Percentiles rank a stretch among this genome's conserved stretches.
Conservation (phyloP, 1,140 invertebrate species). For the Bombus picipes region DNA sequence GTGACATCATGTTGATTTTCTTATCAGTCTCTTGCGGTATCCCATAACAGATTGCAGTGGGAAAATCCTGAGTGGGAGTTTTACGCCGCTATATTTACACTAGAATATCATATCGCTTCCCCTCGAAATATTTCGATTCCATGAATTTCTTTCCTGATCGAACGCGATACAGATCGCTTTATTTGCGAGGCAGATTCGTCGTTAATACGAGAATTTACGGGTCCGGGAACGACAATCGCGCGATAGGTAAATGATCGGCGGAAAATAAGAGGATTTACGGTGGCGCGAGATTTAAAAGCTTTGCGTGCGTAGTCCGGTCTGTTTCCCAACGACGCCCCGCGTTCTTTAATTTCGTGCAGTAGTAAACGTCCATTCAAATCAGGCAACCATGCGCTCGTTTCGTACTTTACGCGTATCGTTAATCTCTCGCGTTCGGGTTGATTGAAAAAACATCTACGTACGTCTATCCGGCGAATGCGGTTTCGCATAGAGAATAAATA, state of each 20-base stretch:
- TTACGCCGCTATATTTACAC: no score
- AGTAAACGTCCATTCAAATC: constrained; percentile 50
- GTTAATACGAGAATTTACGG: background rate
- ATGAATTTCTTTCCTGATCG: background rate
- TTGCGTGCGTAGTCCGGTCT: background rate
- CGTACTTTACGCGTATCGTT: constrained; percentile 10
- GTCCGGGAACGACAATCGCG: background rate
- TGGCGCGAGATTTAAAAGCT: background rate
- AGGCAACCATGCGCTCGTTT: background rate
- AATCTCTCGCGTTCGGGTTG: background rate
- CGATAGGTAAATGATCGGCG: constrained; percentile 5
- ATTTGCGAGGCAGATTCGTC: background rate
- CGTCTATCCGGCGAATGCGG: background rate
- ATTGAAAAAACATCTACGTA: constrained; percentile 4
- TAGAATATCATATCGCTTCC: no score
- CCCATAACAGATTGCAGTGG: no score
- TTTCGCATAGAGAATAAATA: background rate
- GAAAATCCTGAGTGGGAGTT: no score
- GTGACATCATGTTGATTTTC: no score
- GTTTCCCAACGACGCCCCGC: background rate
- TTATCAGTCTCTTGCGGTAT: no score
- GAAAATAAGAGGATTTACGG: constrained; percentile 2
- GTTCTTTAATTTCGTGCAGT: constrained; percentile 19
- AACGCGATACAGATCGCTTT: background rate
- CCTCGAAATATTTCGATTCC: background rate